These are phyloP conservation scores for Galagoides demidoff DNA, from an alignment of 2,797 vertebrate genomes.

Conservation along the genomic window DNA sequence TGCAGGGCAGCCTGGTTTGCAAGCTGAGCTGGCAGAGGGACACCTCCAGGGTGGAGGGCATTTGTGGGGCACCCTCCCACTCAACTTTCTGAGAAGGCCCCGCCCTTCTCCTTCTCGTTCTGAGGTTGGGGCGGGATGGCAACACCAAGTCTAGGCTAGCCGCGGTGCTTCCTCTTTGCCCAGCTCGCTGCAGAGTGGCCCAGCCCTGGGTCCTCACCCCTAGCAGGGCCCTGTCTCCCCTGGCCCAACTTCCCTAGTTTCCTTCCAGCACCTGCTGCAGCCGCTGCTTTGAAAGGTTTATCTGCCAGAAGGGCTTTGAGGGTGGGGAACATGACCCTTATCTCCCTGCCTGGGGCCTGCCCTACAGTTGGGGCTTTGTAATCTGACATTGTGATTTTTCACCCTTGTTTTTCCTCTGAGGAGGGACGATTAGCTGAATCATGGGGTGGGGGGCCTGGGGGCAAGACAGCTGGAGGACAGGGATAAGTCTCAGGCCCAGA, in stretches of 20 bases:
- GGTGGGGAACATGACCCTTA: slow-evolving; percentile 62
- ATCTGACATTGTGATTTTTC: slow-evolving; percentile 89
- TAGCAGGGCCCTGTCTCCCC: neutral
- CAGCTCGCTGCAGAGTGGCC: neutral
- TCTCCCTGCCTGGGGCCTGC: slow-evolving; percentile 54
- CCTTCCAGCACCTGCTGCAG: neutral
- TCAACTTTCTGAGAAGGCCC: slow-evolving; percentile 65
- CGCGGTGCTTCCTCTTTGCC: slow-evolving; percentile 67
- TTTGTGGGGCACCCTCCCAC: slow-evolving; percentile 3
- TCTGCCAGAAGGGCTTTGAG: slow-evolving; percentile 35
- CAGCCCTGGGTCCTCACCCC: neutral
- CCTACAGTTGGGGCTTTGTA: slow-evolving; percentile 81
- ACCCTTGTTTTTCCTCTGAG: slow-evolving; percentile 76
- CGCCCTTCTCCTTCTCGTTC: slow-evolving; percentile 43
- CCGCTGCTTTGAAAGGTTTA: neutral
- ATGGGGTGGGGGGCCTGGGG: slow-evolving; percentile 72
- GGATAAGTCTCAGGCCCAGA: slow-evolving; percentile 84
- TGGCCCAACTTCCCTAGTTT: neutral
- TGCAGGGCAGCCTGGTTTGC: neutral
- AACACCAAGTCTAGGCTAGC: neutral
- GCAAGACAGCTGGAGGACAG: slow-evolving; percentile 81
- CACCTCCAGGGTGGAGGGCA: neutral
- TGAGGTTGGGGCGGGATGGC: neutral
- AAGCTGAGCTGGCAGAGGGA: neutral
- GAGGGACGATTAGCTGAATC: slow-evolving; percentile 89